Evolutionary conservation across 2,113 vertebrate genomes (phyloP), one percentile per base, ranked within the genome.

Genomic region (Mormoops blainvillei): DNA sequence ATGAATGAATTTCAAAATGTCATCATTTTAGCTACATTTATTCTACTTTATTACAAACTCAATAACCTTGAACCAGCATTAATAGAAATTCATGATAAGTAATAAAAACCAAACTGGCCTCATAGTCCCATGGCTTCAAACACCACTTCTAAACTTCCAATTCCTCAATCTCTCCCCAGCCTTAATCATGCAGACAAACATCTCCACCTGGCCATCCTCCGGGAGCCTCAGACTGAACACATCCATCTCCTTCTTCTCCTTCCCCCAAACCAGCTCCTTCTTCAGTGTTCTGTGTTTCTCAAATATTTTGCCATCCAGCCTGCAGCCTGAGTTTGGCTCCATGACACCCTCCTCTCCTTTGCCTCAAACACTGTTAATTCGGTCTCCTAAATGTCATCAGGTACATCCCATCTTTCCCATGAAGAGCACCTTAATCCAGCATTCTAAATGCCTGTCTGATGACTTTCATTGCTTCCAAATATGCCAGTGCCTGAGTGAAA

Each of bases 21-120:
- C 96, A 96, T 97, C 52, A 96, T 95, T 97, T 96, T 87, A 96
- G 97, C 50, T 88, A 93, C 78, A 96, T 94, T 97, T 95, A 97
- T 97, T 96, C 92, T 95, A 86, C 81, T 92, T 88, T 97, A 97
- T 96, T 97, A 97, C 90, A 97, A 97, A 98, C 97, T 97, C 96
- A 97, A 94, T 97, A 97, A 97, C 94, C 96, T 97, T 97, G 97
- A 97, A 96, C 85, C 56, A 95, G 67, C 95, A 81, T 97, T 97
- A 97, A 97, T 95, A 96, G 91, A 96, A 97, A 97, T 97, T 97
- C 91, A 97, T 89, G 95, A 83, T 91, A 94, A 86, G 86, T 89
- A 94, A 94, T 98, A 97, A 98, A 97, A 96, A 80, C 90, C 76
- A 95, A 93, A 96, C 84, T 97, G 67, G 81, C 54, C 63, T 91